phyloP scores from a whole-genome alignment of 2,888 invertebrate genomes.

The Strigamia crassipes region DNA sequence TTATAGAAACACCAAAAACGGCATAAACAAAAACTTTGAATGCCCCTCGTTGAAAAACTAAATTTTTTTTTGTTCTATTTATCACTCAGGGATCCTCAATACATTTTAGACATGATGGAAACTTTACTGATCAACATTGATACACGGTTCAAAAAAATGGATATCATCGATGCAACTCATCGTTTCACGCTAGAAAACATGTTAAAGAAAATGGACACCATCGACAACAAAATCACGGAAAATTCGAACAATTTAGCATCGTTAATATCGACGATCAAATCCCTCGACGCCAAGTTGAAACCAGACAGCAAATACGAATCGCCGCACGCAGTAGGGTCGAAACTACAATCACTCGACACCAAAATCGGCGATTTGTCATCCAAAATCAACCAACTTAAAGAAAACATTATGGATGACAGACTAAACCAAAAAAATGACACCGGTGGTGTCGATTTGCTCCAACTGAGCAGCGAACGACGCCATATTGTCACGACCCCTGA shows the following conservation, averaged over 20 bases:
- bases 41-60: too few species aligned
- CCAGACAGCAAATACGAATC: not conserved
- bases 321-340: slow-evolving; percentile 26
- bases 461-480: slow-evolving; percentile 47
- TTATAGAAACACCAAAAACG: too few species aligned
- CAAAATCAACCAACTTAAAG: slow-evolving; percentile 25
- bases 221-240: slow-evolving; percentile 63
- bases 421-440: not conserved
- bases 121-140: slow-evolving; percentile 86
- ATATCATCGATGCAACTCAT: slow-evolving; percentile 71
- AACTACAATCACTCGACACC: slow-evolving; percentile 46
- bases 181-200: slow-evolving; percentile 44
- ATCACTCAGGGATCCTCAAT: slow-evolving; percentile 44
- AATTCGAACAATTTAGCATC: slow-evolving; percentile 48
- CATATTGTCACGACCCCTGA: slow-evolving; percentile 47
- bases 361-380: slow-evolving; percentile 46
- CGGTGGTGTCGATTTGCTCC: slow-evolving; percentile 37
- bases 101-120: slow-evolving; percentile 86
- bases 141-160: slow-evolving; percentile 83
- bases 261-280: slow-evolving; percentile 46
- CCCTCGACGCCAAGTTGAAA: slow-evolving; percentile 46
- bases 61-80: not conserved
- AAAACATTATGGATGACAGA: not conserved
- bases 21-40: too few species aligned
- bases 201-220: slow-evolving; percentile 70